These are phyloP conservation scores for Cirrhinus molitorella DNA, from an alignment of 2,797 vertebrate genomes.

Conservation along the genomic window DNA sequence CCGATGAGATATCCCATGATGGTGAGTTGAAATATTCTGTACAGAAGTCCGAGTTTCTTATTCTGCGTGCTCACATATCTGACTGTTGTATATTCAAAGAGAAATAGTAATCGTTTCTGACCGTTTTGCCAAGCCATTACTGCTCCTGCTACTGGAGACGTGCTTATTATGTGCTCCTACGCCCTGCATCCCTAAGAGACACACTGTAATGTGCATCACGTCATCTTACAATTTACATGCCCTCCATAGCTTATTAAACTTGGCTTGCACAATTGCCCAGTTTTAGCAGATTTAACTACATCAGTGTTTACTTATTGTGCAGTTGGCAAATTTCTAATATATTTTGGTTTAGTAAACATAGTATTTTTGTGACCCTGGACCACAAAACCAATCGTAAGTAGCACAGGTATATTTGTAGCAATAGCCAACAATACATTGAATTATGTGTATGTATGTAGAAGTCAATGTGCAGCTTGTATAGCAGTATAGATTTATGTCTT, in stretches of 20 bases:
- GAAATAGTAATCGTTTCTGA: slow-evolving; percentile 70
- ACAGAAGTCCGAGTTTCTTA: slow-evolving; percentile 91
- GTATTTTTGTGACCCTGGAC: too few species aligned
- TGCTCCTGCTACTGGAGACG: background rate
- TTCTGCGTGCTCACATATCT: slow-evolving; percentile 89
- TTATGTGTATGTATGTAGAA: too few species aligned
- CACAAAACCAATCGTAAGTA: too few species aligned
- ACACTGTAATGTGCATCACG: background rate
- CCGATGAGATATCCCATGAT: slow-evolving; percentile 85
- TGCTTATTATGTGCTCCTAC: background rate
- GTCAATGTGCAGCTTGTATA: too few species aligned
- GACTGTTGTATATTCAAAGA: slow-evolving; percentile 90
- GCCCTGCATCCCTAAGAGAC: background rate
- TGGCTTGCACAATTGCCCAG: background rate
- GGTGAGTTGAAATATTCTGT: slow-evolving; percentile 85
- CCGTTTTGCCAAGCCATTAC: slow-evolving; percentile 70
- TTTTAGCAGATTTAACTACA: background rate
- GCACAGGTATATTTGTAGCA: too few species aligned
- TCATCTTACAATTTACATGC: background rate
- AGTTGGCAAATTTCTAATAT: background rate
- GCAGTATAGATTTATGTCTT: too few species aligned
- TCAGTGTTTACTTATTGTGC: background rate
- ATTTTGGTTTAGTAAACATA: too few species aligned
- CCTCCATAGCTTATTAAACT: background rate
- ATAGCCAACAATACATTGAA: too few species aligned